Evolutionary conservation across 2,113 vertebrate genomes (phyloP), one percentile per base, ranked within the genome.

Genomic region (Ammospiza caudacuta): DNA sequence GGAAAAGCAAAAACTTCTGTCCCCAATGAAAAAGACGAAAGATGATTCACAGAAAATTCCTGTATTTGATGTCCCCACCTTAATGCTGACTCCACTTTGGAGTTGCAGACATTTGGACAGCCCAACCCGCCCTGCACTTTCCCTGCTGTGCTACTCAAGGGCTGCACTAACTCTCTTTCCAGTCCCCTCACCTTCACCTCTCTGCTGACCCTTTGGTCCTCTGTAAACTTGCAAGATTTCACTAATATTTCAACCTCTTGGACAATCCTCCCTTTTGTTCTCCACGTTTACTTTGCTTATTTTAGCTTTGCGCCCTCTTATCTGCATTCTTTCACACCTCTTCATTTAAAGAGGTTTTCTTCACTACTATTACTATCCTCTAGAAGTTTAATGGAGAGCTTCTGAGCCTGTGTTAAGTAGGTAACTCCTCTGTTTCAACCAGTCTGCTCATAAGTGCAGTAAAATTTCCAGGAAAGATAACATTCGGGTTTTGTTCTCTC

Each of bases 381-480:
- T 82, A 91, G 27, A 62, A 85, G 15, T 54, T 83, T 49, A 54
- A 69, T 66, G 62, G 52, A 89, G 69, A 96, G 69, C 62, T 95
- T 83, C 62, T 79, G 92, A 94, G 78, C 58, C 43, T 70, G 49
- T 81, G 75, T 84, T 97, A 94, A 96, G 87, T 67, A 88, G 69
- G 68, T 69, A 74, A 95, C 92, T 97, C 95, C 82, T 92, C 79
- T 83, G 72, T 68, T 79, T 67, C 77, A 68, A 63, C 75, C 58
- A 28, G 17, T 55, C 63, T 83, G 74, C n/a, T 94, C 82, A 13
- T 57, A 81, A 68, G 57, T 37, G 83, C 91, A 78, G 85, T 73
- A 95, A 92, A 20, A 83, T 83, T 97, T 96, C 81, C 87, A 52
- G 92, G 63, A 66, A 94, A 97, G 76, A 93, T 20, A 97, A 94